These are phyloP conservation scores for Pseudocheirus occidentalis DNA, from an alignment of 2,797 vertebrate genomes.

Conservation along the genomic window DNA sequence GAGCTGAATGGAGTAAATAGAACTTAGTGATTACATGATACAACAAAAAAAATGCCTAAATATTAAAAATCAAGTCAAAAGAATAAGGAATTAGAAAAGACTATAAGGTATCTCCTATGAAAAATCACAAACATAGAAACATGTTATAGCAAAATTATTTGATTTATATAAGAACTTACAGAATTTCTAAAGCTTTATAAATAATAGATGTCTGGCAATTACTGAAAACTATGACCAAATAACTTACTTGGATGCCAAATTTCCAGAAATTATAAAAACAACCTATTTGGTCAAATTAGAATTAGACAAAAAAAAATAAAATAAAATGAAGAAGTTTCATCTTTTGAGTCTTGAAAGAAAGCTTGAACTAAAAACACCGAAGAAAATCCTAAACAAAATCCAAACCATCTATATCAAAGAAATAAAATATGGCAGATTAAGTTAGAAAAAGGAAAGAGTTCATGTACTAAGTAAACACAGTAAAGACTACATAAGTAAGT, in stretches of 20 bases:
- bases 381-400: not conserved
- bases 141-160: not conserved
- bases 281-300: rapidly evolving
- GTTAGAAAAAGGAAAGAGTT: not conserved
- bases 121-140: not conserved
- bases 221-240: not conserved
- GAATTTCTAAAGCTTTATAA: not conserved
- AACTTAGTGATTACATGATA: not conserved
- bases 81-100: not conserved
- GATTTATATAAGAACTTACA: not conserved
- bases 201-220: not conserved
- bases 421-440: not conserved
- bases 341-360: not conserved
- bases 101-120: not conserved
- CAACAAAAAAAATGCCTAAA: not conserved
- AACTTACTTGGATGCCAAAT: not conserved
- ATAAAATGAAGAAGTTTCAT: not conserved
- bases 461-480: not conserved
- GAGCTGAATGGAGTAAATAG: not conserved
- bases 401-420: not conserved
- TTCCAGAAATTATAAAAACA: not conserved
- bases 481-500: too few species aligned
- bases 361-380: too few species aligned
- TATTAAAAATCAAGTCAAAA: not conserved
- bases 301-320: not conserved